Evolutionary conservation across 2,113 vertebrate species (phyloP), one percentile per base, ranked within the genome.

Genomic region (Arizona elegans): DNA sequence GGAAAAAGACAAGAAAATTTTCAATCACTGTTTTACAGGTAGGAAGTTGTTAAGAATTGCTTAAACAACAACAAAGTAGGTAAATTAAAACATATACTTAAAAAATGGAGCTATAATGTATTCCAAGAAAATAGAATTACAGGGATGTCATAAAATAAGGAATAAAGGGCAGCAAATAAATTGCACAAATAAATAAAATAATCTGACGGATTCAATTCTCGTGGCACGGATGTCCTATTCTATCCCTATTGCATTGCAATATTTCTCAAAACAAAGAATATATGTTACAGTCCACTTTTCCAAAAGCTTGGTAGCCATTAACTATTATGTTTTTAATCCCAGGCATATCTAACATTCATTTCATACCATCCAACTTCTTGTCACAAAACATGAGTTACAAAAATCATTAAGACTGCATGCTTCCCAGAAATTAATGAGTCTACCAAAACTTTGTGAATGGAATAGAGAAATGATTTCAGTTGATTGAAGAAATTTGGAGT

Each of bases 1-100:
- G 90, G 98, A 99, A 97, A 99, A 98, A 96, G 98, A 99, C 21
- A 99, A 98, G 92, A 98, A 98, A 95, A 95, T 98, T 87, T 99
- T 98, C 97, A 99, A 99, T 96, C 98, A 99, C 94, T 99, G 99
- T 94, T 99, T 99, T 97, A 98, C 98, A 59, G 99, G 99, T 99
- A 97, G 96, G 93, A 43, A 90, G 8, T 3, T 94, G 58, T 90
- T 70, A 53, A 26, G 33, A 62, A 15, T 47, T 59, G 29, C 33
- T 92, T 62, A n/a, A 53, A 70, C 12, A 88, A 47, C 23, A 21
- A 6, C 6, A 92, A 29, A 38, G 33, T 15, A n/a, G 11, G 17
- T 85, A 15, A 53, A 87, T 33, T 13, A 17, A 33, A 3, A 6
- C 70, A 58, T 54, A 43, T 89, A 3, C 2, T 29, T 56, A 24